Percentiles rank a stretch among this genome's conserved stretches.
phyloP scores from a whole-genome alignment of 2,797 vertebrate species.

The Calcarius lapponicus region DNA sequence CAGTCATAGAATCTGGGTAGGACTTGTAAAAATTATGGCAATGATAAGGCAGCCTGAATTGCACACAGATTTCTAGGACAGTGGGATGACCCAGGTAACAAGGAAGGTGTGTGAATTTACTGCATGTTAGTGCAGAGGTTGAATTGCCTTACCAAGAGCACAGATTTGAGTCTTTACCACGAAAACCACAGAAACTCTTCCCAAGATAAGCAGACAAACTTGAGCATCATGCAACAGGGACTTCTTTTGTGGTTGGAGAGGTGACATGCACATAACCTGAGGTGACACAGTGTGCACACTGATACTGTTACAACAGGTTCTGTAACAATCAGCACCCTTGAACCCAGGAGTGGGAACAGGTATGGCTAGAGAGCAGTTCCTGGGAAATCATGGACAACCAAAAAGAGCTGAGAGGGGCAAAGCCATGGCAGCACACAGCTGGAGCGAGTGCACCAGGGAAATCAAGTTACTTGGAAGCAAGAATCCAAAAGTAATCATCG shows the following conservation, averaged over 20 bases:
- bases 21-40: background rate
- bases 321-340: background rate
- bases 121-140: background rate
- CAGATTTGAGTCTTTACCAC: background rate
- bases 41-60: background rate
- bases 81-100: background rate
- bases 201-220: background rate
- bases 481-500: background rate
- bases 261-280: background rate
- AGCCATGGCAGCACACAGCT: background rate
- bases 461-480: background rate
- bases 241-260: background rate
- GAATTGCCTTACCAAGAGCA: background rate
- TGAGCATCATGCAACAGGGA: background rate
- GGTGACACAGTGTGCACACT: background rate
- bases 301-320: background rate
- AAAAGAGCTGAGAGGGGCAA: background rate
- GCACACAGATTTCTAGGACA: background rate
- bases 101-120: no score
- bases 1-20: background rate
- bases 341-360: background rate
- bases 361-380: background rate
- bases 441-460: background rate
- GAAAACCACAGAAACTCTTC: background rate
- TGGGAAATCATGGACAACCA: rapidly evolving